Base-by-base conservation (phyloP, 30 jellyfish, hydroid and myxozoan species). In the Cassiopea xamachana region DNA sequence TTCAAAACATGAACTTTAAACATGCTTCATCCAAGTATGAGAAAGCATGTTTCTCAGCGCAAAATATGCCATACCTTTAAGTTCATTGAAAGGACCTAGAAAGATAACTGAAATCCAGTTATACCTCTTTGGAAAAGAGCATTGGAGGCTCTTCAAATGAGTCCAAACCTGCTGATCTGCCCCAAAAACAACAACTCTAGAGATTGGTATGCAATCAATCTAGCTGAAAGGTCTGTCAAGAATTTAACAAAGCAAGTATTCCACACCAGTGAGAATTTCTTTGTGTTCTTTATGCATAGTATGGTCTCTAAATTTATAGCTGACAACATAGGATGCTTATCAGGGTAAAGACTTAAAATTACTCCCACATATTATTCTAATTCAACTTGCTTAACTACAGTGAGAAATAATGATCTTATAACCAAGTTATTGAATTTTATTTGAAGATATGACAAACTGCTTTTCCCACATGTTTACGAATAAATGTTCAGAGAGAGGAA, bases 151-250 rank as follows among this genome's bases (percentile, higher is more conserved):
- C 49, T 86, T 87, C 14, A 86, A 7, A 55, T 86, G 93, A 12
- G 93, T 81, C 93, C 93, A 86, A 18, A 74, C 88, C 55, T 86
- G 88, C 46, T 84, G 72, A 46, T 84, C 92, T 17, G 86, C 92
- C 27, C 92, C 92, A 73, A 84, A 47, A 58, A 84, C 75, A 13
- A 84, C 58, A 19, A 87, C 46, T 69, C 49, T 84, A 14, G 88
- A n/a, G 12, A 19, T 12, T 48, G 92, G 92, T 43, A 85, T 78
- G 48, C 48, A 83, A 58, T 83, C 92, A 13, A 83, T 14, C 92
- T 85, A 83, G 55, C 85, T 51, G 15, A 71, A 69, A 9, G 92
- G 92, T 5, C 71, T 84, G 73, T 83, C 92, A 4, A 83, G 51
- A 83, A 14, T 2, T 76, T 6, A 49, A 83, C 85, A 72, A 83